Base-by-base conservation (phyloP, 2,113 vertebrate species). In the Gymnarchus niloticus region DNA sequence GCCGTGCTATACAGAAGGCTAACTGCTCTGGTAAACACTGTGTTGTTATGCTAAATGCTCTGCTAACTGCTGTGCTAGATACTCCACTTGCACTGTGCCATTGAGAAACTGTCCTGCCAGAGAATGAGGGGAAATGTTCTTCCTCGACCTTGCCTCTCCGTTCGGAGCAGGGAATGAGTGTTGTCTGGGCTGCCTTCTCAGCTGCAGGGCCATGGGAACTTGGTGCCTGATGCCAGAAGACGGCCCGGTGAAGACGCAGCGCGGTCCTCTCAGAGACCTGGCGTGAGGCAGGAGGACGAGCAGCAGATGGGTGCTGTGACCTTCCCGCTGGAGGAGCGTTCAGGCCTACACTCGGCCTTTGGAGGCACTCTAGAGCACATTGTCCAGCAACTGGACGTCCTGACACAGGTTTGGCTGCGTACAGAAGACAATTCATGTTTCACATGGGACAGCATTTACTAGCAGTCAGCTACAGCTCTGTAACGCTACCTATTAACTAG, bases 321-420 rank as follows among this genome's bases (percentile, higher is more conserved):
- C 3, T 81, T 6, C 28, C 87, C 90, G 1, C 56, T 76, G 17
- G 92, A 94, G 12, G 93, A 90, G 5, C 90, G 91, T 37, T 90
- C 87, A 0, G 89, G 88, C 84, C 84, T 93, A 83, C 92, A 95
- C 0, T 86, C 90, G 0, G 88, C 92, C 19, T 54, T 98, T 89
- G 89, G 92, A 5, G 92, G 90, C 0, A 95, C 95, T 0, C 89
- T 99, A 87, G 93, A 92, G 84, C 93, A 96, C 61, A 97, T 99
- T n/a, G 94, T 98, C 85, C 94, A 95, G 0, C 97, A 98, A 88
- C 91, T 99, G 88, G 95, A 95, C 54, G 89, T 98, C 83, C 91
- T 99, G 90, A 98, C 97, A 7, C 95, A 97, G 92, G 98, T 98
- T 85, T 92, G 88, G 1, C 85, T 41, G n/a, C 56, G 7, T 57